Evolutionary conservation across 2,797 vertebrate species (phyloP).

Genomic region (Epinephelus awoara): DNA sequence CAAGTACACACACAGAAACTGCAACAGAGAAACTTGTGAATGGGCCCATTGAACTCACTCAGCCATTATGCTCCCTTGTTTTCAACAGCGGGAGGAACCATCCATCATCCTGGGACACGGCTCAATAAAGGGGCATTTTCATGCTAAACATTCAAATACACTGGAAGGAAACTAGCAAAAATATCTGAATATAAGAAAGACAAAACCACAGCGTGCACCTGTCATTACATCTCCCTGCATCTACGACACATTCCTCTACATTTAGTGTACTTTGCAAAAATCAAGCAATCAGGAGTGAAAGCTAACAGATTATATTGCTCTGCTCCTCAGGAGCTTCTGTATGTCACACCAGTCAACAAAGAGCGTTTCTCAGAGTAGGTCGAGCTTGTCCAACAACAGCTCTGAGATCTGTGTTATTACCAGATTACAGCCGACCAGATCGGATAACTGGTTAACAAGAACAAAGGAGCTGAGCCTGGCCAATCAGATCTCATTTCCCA

Average conservation of each 20-base stretch:
- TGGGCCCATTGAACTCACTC: constrained; percentile 27
- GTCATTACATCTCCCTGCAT: no score
- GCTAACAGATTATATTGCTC: neutral
- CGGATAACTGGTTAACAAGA: constrained; percentile 46
- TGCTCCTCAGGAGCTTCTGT: no score
- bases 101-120: neutral
- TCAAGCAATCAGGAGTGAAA: neutral
- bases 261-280: neutral
- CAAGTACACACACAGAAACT: constrained; percentile 24
- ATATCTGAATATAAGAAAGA: constrained; percentile 3
- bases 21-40: constrained; percentile 32
- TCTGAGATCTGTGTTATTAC: constrained; percentile 21
- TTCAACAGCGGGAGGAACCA: constrained; percentile 4
- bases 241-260: neutral
- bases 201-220: no score
- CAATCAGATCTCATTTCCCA: constrained; percentile 53
- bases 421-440: constrained; percentile 40
- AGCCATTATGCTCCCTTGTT: constrained; percentile 24
- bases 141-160: neutral
- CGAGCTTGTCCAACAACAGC: constrained; percentile 1
- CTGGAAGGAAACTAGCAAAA: neutral
- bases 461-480: constrained; percentile 52
- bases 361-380: neutral
- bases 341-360: neutral
- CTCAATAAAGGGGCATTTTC: neutral